Evolutionary conservation across 2,113 vertebrate genomes (phyloP).

Genomic region (Phyllostomus hastatus): DNA sequence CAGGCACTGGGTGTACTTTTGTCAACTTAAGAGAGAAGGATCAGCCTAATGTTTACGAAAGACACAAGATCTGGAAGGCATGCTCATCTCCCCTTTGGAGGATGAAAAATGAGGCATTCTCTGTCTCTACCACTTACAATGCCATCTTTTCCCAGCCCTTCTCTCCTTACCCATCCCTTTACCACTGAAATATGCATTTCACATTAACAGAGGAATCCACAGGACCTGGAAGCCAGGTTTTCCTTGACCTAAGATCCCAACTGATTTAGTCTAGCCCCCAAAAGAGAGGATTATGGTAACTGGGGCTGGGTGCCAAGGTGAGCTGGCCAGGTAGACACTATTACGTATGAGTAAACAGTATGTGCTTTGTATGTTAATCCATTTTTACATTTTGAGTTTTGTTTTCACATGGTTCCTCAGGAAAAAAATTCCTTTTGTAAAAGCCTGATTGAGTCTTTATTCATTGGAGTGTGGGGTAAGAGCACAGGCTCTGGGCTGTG

Average conservation of each 20-base stretch:
- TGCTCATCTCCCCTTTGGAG: not conserved
- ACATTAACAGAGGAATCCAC: not conserved
- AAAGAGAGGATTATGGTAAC: not conserved
- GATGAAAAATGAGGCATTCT: not conserved
- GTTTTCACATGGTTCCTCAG: not conserved
- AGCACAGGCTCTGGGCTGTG: not conserved
- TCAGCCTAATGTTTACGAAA: not conserved
- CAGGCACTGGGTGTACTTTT: not conserved
- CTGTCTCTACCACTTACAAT: not conserved
- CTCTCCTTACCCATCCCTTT: not conserved
- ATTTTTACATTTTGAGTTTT: conserved; percentile 2
- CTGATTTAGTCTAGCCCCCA: not conserved
- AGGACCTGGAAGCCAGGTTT: not conserved
- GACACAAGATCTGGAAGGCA: not conserved
- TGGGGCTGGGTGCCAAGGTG: not conserved
- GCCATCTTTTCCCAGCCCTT: not conserved
- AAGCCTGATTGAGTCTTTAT: not conserved
- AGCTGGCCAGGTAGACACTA: not conserved
- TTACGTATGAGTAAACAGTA: not conserved
- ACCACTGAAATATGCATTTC: not conserved
- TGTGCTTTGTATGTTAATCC: not conserved
- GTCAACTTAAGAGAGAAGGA: not conserved
- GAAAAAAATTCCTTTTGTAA: not conserved
- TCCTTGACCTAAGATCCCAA: not conserved
- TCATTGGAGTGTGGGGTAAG: not conserved